Evolutionary conservation across 2,797 vertebrate genomes (phyloP).

Genomic region (Ctenopoma multispine): DNA sequence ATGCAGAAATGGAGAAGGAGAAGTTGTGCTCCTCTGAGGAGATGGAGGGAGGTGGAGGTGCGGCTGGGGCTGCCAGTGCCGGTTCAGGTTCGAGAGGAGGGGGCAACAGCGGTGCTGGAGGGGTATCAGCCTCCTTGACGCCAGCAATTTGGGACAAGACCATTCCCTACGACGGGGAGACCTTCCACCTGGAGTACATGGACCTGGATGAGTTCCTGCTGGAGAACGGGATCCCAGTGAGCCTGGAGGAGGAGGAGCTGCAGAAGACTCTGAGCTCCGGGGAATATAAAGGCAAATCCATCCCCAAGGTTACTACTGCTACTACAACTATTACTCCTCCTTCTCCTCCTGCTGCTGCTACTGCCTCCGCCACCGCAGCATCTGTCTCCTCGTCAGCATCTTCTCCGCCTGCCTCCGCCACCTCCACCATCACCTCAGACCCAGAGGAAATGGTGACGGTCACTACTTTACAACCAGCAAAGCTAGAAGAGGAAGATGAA

Average conservation of each 20-base stretch:
- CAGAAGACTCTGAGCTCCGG: conserved; percentile 77
- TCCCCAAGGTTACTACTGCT: conserved; percentile 67
- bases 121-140: conserved; percentile 95
- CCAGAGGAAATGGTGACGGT: conserved; percentile 65
- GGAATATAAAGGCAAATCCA: conserved; percentile 80
- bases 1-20: conserved; percentile 83
- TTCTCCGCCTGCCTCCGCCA: conserved; percentile 19
- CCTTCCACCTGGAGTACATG: conserved; percentile 99
- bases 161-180: conserved; percentile 97
- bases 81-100: conserved; percentile 66
- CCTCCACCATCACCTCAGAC: conserved; percentile 51
- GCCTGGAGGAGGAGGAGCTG: conserved; percentile 84
- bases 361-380: not conserved
- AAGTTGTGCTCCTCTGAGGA: conserved; percentile 78
- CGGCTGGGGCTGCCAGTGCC: conserved; percentile 55
- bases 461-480: conserved; percentile 86
- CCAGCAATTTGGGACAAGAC: conserved; percentile 99
- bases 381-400: conserved; percentile 9
- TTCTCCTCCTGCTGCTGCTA: conserved; percentile 6
- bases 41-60: conserved; percentile 68
- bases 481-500: conserved; percentile 80
- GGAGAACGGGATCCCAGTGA: conserved; percentile 95
- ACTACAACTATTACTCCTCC: conserved; percentile 1
- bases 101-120: conserved; percentile 64
- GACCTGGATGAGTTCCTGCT: conserved; percentile 98